Evolutionary conservation across 2,797 vertebrate genomes (phyloP), one percentile per base, ranked within the genome.

Genomic region (Artibeus jamaicensis): DNA sequence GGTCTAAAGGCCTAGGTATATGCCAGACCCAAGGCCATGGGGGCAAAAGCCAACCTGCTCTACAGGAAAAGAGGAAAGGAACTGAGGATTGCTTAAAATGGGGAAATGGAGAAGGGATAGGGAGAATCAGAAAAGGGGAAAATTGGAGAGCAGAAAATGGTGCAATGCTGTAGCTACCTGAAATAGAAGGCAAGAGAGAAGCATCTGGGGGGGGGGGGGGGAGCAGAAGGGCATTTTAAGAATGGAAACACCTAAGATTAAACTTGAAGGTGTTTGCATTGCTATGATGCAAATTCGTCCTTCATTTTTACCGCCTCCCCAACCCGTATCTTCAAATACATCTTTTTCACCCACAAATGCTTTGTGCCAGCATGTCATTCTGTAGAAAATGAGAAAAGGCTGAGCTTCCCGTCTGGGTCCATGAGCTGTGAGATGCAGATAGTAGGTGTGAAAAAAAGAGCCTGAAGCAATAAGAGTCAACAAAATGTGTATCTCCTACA

Each of bases 271-370:
- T 42, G 82, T 93, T 86, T 89, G 62, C 59, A 9, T 26, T 19
- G 37, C 14, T 87, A 22, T 48, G 53, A 89, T 85, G 62, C 44
- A 76, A 90, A 71, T 18, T 48, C 77, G 81, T 55, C 62, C 84
- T 88, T 85, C 32, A 29, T 67, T 67, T 44, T 39, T 42, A 73
- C 77, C 67, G 48, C 88, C 16, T 9, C 57, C 74, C 68, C 50
- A 89, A 21, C 21, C 55, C 18, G 12, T 85, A 62, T 90, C 87
- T 96, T 83, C 84, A 86, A 77, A 93, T 79, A 70, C 86, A 94
- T 79, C 37, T 84, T 79, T 55, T 59, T 94, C 89, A 44, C 95
- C 76, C 86, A 91, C 67, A 2, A 48, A 59, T 32, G 24, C 83
- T 68, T 55, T 16, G 37, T 67, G 83, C 34, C 65, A 46, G 84